Evolutionary conservation across 2,888 invertebrate species (phyloP), one percentile per base, ranked within the genome.

Genomic region (Pycnomerus fuliginosus): DNA sequence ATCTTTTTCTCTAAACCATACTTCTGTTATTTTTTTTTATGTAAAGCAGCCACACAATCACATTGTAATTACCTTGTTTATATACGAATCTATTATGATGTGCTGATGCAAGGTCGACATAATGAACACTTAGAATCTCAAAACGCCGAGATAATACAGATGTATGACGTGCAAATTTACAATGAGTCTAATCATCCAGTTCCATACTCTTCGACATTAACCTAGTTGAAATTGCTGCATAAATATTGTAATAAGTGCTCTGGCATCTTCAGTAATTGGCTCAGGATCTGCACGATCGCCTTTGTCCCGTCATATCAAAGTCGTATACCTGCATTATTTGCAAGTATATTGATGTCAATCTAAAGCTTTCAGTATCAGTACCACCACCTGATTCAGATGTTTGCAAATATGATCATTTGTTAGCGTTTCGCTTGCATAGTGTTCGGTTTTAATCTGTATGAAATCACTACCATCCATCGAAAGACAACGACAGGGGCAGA

Each of bases 101-200:
- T 15, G 12, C 8, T 15, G 27, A 13, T 17, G 23, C 27, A 10
- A 31, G 29, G 17, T 28, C 10, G 29, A 20, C 28, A 35, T 46
- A 46, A 50, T 46, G 39, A 44, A 50, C 47, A 39, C 31, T 36
- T 45, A 38, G 24, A 25, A 25, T 27, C 33, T 12, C 24, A 31
- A 39, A 45, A 47, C 22, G 36, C 31, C 16, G 36, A 48, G 52
- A 52, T 54, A 52, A 47, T 50, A 44, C 43, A 35, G 38, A 52
- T 40, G 27, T 41, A 45, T 43, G 43, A 48, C 47, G 50, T 46
- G 39, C 34, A 42, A 50, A 50, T 54, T 52, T 44, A 54, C 54
- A 52, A 54, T 52, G 30, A 34, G 33, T 41, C 44, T 43, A 40
- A 42, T 44, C 47, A 50, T 41, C 47, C 47, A 47, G 44, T 37